Percentiles rank a stretch among this genome's conserved stretches.
Conservation (phyloP, 2,797 vertebrate genomes). For the Sebastes goodei region DNA sequence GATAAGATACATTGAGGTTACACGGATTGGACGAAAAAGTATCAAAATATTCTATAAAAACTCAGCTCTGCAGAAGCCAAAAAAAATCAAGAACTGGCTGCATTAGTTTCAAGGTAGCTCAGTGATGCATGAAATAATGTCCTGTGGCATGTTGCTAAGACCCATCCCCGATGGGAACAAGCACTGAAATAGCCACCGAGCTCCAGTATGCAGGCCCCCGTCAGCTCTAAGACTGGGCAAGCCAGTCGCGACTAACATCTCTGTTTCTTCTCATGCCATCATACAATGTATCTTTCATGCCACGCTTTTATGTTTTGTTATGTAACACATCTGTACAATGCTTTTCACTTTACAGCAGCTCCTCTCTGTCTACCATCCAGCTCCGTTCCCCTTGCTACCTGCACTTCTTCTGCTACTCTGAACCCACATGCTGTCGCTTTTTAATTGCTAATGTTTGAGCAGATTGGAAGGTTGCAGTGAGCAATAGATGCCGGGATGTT, state of each 20-base stretch:
- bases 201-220: conserved; percentile 29
- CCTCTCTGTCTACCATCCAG: not conserved
- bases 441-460: conserved; percentile 37
- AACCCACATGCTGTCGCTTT: conserved; percentile 26
- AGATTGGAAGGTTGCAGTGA: conserved; percentile 23
- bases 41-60: conserved; percentile 47
- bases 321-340: conserved; percentile 24
- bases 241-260: conserved; percentile 13
- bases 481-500: conserved; percentile 6
- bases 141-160: conserved; percentile 82
- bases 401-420: not conserved
- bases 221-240: conserved; percentile 44
- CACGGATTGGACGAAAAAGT: conserved; percentile 8
- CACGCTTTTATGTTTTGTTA: conserved; percentile 28
- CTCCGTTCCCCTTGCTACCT: not conserved
- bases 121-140: conserved; percentile 90
- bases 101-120: conserved; percentile 85
- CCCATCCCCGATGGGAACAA: conserved; percentile 74
- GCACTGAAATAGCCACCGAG: conserved; percentile 73
- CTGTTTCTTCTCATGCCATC: conserved; percentile 29
- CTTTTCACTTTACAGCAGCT: conserved; percentile 18
- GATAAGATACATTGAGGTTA: not conserved
- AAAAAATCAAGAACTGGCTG: conserved; percentile 79
- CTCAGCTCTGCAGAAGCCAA: conserved; percentile 44
- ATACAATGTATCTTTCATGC: conserved; percentile 27